Base-by-base conservation (phyloP, 2,113 vertebrate genomes). In the Rhagologus leucostigma region DNA sequence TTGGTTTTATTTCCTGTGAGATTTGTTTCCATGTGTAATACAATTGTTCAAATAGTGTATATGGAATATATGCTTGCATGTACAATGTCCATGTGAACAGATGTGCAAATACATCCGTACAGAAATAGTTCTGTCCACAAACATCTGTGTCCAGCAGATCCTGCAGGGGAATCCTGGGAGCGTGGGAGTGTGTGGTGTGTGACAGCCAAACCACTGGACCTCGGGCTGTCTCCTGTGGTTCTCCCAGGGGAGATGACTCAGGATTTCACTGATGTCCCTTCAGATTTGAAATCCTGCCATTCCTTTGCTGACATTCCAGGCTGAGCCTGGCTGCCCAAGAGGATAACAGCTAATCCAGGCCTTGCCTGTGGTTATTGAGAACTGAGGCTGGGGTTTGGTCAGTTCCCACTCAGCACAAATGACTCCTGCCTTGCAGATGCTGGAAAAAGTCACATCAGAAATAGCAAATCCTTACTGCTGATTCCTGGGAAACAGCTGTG, bases 41-140 rank as follows among this genome's bases (percentile, higher is more conserved):
- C 3, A 10, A 3, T 65, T 42, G 4, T 4, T 29, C 7, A 41
- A 1, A 12, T 7, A 37, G 11, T 6, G 5, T 30, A 6, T 27
- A 3, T 80, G 44, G 49, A n/a, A n/a, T 46, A 4, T 2, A 7
- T 17, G 32, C 30, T 50, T 1, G 1, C 35, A 15, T 30, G 32
- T 18, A 5, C 35, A 55, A 1, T 42, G 13, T 69, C 1, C 50
- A 0, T 46, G 9, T 15, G 60, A 57, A 18, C 44, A 71, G 26
- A 55, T 82, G n/a, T 88, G 39, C 71, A 70, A 57, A n/a, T n/a
- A 4, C 32, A 15, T 21, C 44, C 6, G 0, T 42, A 6, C 42
- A 57, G 26, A 39, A 15, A 37, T 7, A 44, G n/a, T 20, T 79
- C 8, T 67, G n/a, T 9, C 3, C 20, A 20, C 32, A 65, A n/a